Percentiles rank a stretch among this genome's conserved stretches.
phyloP scores from a whole-genome alignment of 2,113 vertebrate genomes.

The Zosterops borbonicus region DNA sequence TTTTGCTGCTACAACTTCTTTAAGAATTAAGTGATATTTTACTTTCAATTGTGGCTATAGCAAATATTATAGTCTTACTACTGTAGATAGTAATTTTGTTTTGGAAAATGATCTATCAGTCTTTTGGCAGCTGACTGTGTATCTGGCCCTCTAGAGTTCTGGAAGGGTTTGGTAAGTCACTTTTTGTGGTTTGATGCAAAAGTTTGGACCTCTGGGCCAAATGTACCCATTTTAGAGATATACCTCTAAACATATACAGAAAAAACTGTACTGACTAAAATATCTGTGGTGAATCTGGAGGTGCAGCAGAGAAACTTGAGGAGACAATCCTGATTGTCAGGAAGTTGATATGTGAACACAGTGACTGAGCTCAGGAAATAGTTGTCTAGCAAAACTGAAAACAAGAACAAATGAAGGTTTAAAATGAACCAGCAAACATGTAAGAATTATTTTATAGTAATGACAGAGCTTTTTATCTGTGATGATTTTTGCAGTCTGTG shows the following conservation, averaged over 20 bases:
- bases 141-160: background rate
- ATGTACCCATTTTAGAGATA: background rate
- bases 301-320: background rate
- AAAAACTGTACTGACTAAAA: background rate
- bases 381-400: background rate
- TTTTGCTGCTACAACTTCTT: background rate
- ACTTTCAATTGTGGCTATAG: background rate
- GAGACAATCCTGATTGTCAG: background rate
- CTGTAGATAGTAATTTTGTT: background rate
- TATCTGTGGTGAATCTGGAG: background rate
- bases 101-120: background rate
- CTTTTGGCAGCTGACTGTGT: background rate
- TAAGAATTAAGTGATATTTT: background rate
- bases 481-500: background rate
- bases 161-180: background rate
- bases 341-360: background rate
- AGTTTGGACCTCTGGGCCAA: background rate
- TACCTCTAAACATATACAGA: background rate
- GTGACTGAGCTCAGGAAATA: background rate
- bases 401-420: background rate
- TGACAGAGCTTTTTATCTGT: background rate
- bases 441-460: background rate
- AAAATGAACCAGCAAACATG: background rate
- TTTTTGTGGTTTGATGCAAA: background rate
- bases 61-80: background rate